Conservation (phyloP, 2,888 invertebrate species). For the Pyrochroa serraticornis region DNA sequence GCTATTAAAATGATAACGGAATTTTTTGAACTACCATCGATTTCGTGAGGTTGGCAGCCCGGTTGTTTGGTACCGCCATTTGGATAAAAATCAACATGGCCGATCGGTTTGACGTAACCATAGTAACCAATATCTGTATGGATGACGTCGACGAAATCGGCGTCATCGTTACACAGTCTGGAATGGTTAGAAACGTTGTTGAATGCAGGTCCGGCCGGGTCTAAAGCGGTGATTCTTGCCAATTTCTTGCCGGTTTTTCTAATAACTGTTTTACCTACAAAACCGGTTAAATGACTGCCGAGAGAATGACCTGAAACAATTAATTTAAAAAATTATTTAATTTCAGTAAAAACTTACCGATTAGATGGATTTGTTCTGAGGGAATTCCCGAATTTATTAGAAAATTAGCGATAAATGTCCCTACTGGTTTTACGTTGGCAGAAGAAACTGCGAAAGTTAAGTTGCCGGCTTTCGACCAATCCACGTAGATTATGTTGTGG, state of each 20-base stretch:
- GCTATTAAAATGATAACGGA: not conserved
- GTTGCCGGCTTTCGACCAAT: constrained; percentile 53
- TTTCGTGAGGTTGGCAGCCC: constrained; percentile 60
- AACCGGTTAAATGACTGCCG: constrained; percentile 46
- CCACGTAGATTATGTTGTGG: constrained; percentile 58
- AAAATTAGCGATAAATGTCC: constrained; percentile 55
- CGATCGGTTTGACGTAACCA: constrained; percentile 67
- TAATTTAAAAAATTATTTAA: no score
- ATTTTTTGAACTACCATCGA: constrained; percentile 35
- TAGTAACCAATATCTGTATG: constrained; percentile 73
- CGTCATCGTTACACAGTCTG: constrained; percentile 74
- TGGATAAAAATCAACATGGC: constrained; percentile 77
- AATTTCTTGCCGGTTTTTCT: constrained; percentile 47
- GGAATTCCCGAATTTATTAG: constrained; percentile 49
- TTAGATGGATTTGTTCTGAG: constrained; percentile 54
- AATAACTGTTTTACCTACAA: constrained; percentile 41
- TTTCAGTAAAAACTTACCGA: constrained; percentile 48
- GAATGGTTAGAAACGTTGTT: constrained; percentile 39
- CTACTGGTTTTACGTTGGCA: constrained; percentile 57
- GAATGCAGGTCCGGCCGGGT: constrained; percentile 57
- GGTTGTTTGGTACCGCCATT: constrained; percentile 74
- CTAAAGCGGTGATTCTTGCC: constrained; percentile 58
- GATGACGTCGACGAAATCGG: constrained; percentile 75
- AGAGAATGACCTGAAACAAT: constrained; percentile 46
- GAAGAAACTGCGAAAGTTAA: constrained; percentile 51